Evolutionary conservation across 2,797 vertebrate genomes (phyloP), one percentile per base, ranked within the genome.

Genomic region (Chromis chromis): DNA sequence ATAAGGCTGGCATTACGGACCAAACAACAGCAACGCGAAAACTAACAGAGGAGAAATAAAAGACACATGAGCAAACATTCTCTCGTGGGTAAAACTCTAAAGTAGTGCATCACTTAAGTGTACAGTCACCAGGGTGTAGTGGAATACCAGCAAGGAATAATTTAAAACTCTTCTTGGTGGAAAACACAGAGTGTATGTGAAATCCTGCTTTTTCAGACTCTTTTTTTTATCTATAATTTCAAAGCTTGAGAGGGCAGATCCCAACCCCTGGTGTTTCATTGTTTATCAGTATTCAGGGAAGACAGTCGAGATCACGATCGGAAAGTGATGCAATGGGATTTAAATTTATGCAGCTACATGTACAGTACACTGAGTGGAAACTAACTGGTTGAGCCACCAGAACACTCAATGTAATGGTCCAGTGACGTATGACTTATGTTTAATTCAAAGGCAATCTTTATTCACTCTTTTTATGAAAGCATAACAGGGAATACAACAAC

Each of bases 391-490:
- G 84, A 86, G 86, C 83, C 84, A 77, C 83, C 84, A 74, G 83
- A 90, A 92, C 89, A 90, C 89, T 91, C 89, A 87, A 70, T 88
- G 87, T 92, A 91, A 93, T 89, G 89, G 87, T 90, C 85, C 85
- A 85, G 17, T 87, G 88, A 92, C 74, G 82, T 90, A 85, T 79
- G 71, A 83, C 87, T 93, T 88, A 95, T 94, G 93, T 94, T 94
- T 94, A 83, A 93, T 93, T 92, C 83, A 54, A 62, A 87, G 82
- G 84, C 87, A 88, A 90, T 89, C 83, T 93, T 91, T 93, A 89
- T 85, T 88, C 92, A 82, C 80, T 91, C 76, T 74, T 88, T 88
- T 87, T 89, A 85, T 84, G 83, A 91, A 91, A 89, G 86, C 68
- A 76, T 79, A 84, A 85, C 80, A 70, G 80, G 61, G 76, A 91